Base-by-base conservation (phyloP, 1,140 invertebrate genomes). In the Drosophila sp. region DNA sequence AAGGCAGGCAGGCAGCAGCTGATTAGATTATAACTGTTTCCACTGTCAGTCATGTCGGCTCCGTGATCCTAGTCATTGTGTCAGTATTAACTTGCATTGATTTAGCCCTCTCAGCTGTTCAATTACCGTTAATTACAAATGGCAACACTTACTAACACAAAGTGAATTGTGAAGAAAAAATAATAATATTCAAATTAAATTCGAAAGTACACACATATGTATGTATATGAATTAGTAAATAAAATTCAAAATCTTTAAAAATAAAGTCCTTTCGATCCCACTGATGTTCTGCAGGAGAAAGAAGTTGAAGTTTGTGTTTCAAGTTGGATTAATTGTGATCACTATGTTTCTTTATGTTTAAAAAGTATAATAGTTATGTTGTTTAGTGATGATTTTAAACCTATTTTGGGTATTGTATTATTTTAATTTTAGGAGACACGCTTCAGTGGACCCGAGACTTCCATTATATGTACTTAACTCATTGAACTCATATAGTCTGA, bases 391-490 rank as follows among this genome's bases (percentile, higher is more conserved):
- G 10, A 35, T 33, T n/a, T 1, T 35, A 33, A 57, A 1, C 32
- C 17, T n/a, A 55, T 32, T 30, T 29, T 3, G 44, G 33, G 8
- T 56, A 25, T 40, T 25, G 23, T 23, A n/a, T 33, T 32, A 23
- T 23, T 30, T 71, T 30, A 44, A 33, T 62, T 74, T 44, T 29
- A 75, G 72, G 32, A 32, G 56, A 73, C 62, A 64, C 72, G 71
- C 72, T 74, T 67, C 63, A 75, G 70, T 75, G 72, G 65, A 40
- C 50, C 70, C 50, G 33, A 55, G 71, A 33, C 56, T 58, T 17
- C 32, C 32, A 25, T 58, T 32, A 55, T 38, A 35, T 63, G 7
- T 60, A 23, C 60, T 44, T 55, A 68, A 56, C 30, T 29, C 17
- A 50, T 27, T 27, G 44, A 50, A 27, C 44, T 50, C 17, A 17